A percentile compares a stretch with the other conserved stretches of the same genome.
Evolutionary conservation across 2,113 vertebrate species (phyloP).

Genomic region (Eidolon helvum): DNA sequence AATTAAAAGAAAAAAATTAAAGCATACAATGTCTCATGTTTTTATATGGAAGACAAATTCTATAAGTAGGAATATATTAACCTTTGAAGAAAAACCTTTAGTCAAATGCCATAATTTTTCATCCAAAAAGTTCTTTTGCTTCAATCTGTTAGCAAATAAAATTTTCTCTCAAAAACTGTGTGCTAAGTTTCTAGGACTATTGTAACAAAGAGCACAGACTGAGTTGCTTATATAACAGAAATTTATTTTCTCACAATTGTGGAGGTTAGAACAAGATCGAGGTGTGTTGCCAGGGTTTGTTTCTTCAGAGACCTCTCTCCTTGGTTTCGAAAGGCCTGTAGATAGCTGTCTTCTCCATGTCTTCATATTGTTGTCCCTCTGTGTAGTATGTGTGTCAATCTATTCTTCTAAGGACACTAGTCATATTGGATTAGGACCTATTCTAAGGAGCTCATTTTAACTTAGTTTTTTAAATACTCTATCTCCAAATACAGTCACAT

Average conservation of each 20-base stretch:
- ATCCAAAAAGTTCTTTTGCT: neutral
- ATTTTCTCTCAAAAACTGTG: neutral
- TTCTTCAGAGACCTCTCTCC: neutral
- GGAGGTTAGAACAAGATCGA: neutral
- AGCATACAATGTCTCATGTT: neutral
- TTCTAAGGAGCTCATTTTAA: neutral
- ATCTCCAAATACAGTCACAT: neutral
- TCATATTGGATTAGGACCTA: neutral
- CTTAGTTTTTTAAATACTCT: neutral
- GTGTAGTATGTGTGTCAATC: neutral
- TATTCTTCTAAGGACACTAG: neutral
- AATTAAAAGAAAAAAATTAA: neutral
- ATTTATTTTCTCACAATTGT: neutral
- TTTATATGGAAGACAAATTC: neutral
- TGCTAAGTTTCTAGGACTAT: neutral
- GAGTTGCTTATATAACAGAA: neutral
- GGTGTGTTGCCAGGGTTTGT: neutral
- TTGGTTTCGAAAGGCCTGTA: neutral
- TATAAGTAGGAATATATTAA: neutral
- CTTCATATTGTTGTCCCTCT: neutral
- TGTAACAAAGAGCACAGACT: neutral
- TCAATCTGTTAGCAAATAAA: neutral
- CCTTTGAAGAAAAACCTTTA: neutral
- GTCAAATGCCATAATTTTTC: neutral
- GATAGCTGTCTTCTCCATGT: neutral